Percentiles rank a stretch among this genome's conserved stretches.
These are phyloP conservation scores for Grapholita molesta DNA, from an alignment of 1,140 invertebrate species.

Conservation along the genomic window DNA sequence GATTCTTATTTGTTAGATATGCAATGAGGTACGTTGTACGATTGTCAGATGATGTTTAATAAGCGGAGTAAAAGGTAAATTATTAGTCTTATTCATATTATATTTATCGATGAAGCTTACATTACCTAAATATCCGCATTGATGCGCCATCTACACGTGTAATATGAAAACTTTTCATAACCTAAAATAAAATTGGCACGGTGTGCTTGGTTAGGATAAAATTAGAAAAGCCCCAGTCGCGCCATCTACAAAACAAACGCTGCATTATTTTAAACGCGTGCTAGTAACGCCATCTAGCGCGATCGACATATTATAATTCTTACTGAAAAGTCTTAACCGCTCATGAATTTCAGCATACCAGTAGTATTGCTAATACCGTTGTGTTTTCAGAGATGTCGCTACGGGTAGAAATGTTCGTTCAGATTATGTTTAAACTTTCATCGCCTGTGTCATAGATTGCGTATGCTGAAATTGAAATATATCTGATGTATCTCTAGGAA, in stretches of 20 bases:
- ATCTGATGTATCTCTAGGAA: not conserved
- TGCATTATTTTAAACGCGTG: not conserved
- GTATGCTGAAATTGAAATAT: not conserved
- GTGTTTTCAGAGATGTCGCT: not conserved
- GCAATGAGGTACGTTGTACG: too few species aligned
- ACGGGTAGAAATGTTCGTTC: not conserved
- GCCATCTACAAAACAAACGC: not conserved
- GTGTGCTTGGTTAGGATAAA: not conserved
- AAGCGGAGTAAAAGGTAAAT: too few species aligned
- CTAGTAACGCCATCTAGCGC: not conserved
- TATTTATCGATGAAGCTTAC: not conserved
- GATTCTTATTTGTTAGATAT: too few species aligned
- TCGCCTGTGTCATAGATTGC: not conserved
- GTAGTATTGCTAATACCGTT: not conserved
- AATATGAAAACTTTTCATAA: not conserved
- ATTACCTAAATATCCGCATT: not conserved
- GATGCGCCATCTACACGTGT: not conserved
- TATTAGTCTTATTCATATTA: too few species aligned
- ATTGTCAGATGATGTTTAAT: too few species aligned
- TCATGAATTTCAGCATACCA: not conserved
- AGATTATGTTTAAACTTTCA: not conserved
- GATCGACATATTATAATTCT: not conserved
- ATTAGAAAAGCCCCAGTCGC: not conserved
- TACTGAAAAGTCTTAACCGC: not conserved
- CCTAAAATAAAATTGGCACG: not conserved